Evolutionary conservation across 2,113 vertebrate species (phyloP).

Genomic region (Rissa tridactyla): DNA sequence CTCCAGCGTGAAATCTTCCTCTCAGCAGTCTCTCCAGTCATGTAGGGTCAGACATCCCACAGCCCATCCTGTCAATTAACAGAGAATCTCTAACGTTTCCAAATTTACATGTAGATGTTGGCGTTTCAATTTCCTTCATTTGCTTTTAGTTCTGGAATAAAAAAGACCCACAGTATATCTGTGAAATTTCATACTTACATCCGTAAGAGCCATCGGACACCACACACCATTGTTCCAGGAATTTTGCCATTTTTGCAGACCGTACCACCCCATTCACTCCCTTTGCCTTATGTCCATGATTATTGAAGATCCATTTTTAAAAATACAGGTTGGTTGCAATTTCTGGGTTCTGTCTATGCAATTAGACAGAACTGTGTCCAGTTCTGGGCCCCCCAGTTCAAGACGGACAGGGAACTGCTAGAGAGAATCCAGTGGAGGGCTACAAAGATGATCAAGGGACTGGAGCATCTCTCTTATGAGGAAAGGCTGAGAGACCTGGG

Average conservation of each 20-base stretch:
- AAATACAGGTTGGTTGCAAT: neutral
- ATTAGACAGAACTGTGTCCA: neutral
- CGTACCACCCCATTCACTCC: neutral
- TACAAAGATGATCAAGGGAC: neutral
- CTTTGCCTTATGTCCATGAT: neutral
- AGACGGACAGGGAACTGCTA: neutral
- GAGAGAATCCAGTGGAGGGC: neutral
- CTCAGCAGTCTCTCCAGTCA: neutral
- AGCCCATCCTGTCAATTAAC: neutral
- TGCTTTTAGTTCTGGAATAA: neutral
- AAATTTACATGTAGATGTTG: neutral
- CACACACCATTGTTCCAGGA: neutral
- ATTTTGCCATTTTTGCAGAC: neutral
- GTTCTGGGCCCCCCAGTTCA: neutral
- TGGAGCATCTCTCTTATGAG: neutral
- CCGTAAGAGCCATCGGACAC: neutral
- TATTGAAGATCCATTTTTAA: neutral
- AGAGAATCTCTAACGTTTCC: neutral
- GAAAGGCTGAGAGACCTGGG: neutral
- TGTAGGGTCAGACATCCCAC: neutral
- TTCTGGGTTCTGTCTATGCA: fast-evolving
- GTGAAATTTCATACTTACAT: neutral
- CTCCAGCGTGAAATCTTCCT: neutral
- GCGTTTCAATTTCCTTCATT: neutral
- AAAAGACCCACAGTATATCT: neutral